phyloP scores from a whole-genome alignment of 2,888 invertebrate genomes.

The Drosophila bunnanda region DNA sequence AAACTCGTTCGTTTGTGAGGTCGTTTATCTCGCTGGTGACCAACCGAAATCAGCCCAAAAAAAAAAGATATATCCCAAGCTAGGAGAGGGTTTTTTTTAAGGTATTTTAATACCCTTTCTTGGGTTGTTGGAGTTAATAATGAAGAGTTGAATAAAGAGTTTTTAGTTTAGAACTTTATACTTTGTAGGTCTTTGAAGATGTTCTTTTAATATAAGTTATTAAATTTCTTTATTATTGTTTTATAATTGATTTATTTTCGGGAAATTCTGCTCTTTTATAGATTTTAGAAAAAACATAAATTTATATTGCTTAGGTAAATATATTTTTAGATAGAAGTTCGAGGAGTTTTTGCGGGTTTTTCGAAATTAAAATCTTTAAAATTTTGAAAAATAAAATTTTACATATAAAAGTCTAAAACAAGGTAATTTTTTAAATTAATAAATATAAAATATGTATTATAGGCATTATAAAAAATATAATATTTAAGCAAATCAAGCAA shows the following conservation, averaged over 20 bases:
- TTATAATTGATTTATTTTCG: neutral
- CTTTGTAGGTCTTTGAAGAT: too few relatives aligned
- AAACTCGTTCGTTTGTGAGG: constrained; percentile 54
- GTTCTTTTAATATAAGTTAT: neutral
- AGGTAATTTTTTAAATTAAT: neutral
- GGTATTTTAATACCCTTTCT: constrained; percentile 1
- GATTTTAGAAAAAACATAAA: neutral
- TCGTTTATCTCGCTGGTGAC: constrained; percentile 48
- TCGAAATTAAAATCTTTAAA: neutral
- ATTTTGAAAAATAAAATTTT: too few relatives aligned
- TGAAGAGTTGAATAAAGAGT: neutral
- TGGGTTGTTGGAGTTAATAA: neutral
- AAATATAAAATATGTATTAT: neutral
- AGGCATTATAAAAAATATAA: neutral
- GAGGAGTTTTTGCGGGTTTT: neutral
- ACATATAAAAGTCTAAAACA: neutral
- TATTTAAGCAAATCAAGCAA: neutral
- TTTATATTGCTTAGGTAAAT: neutral
- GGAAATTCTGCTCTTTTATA: neutral
- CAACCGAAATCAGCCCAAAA: constrained; percentile 31
- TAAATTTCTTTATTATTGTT: neutral
- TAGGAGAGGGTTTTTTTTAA: constrained; percentile 41
- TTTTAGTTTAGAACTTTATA: too few relatives aligned
- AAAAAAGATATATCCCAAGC: constrained; percentile 47
- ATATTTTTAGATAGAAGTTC: neutral